Evolutionary conservation across 2,888 invertebrate species (phyloP), one percentile per base, ranked within the genome.

Genomic region (Hypena proboscidalis): DNA sequence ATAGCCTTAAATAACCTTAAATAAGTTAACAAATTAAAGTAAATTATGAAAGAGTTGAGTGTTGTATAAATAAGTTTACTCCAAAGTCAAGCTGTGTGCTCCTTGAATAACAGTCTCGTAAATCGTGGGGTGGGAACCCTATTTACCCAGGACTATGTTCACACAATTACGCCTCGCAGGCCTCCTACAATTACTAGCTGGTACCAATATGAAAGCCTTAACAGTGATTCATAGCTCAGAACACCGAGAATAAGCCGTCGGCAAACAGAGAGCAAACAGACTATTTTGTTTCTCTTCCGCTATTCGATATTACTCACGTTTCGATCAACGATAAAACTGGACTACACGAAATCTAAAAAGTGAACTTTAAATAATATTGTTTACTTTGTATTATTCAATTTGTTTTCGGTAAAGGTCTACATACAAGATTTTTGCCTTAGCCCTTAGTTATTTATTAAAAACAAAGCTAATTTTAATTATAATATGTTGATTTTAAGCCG

Each of bases 131-230:
- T 29, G 39, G 49, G 34, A 44, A 30, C 43, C 46, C 35, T 44
- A 34, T 15, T 4, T 23, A 21, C 27, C 13, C 17, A 49, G 49
- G 46, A 22, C 40, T 58, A 20, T 53, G 58, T 70, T 72, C 70
- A 57, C 69, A 71, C 70, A 62, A 74, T 76, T 74, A 66, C 58
- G 66, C 65, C 66, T 66, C 9, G 51, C 51, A 58, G 60, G 63
- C 58, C 42, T 62, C 30, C 15, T 31, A 44, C 59, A 58, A 60
- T 62, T 53, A 54, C 47, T 19, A 8, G 43, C 47, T 58, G 20
- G 38, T 30, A 44, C 37, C 42, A 26, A 43, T 40, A 60, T 33
- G 14, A 49, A 52, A 47, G 30, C 31, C 19, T 46, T 40, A 29
- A 13, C 4, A 22, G 23, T 62, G 60, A 62, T 60, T 54, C 51